Evolutionary conservation across 2,797 vertebrate genomes (phyloP).

Genomic region (Alfaro cultratus): DNA sequence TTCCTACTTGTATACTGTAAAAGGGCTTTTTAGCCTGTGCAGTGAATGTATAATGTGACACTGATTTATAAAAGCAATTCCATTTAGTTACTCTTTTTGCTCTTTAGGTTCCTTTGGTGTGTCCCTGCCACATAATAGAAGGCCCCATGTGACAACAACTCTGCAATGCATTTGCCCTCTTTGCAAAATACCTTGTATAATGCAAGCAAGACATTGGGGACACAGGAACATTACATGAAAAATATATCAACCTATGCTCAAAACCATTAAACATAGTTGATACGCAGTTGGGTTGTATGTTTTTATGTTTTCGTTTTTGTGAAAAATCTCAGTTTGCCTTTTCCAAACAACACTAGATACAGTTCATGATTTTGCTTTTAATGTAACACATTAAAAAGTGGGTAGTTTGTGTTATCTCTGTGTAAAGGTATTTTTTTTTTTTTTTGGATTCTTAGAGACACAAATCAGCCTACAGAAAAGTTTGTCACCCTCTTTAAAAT

Average conservation of each 20-base stretch:
- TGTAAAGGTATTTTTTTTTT: not conserved
- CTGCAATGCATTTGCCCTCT: slow-evolving; percentile 70
- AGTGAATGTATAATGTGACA: slow-evolving; percentile 77
- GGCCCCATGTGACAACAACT: slow-evolving; percentile 67
- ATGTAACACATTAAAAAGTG: not conserved
- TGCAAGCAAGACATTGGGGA: slow-evolving; percentile 38
- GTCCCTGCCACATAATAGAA: slow-evolving; percentile 70
- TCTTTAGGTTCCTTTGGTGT: slow-evolving; percentile 61
- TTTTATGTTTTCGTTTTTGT: slow-evolving; percentile 11
- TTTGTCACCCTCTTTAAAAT: not conserved
- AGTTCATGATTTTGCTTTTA: not conserved
- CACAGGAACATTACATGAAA: slow-evolving; percentile 25
- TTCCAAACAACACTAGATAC: not conserved
- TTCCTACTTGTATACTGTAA: slow-evolving; percentile 52
- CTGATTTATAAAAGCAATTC: slow-evolving; percentile 82
- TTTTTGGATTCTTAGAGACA: not conserved
- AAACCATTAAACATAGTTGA: slow-evolving; percentile 22
- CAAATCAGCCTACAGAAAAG: not conserved
- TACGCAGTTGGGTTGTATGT: slow-evolving; percentile 30
- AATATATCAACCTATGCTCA: slow-evolving; percentile 46
- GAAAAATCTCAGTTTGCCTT: slow-evolving; percentile 3
- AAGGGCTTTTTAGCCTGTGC: slow-evolving; percentile 55
- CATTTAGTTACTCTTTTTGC: slow-evolving; percentile 75
- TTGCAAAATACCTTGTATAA: slow-evolving; percentile 61
- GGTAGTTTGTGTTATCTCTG: not conserved